Conservation (phyloP, 2,113 vertebrate species). For the Gymnobelideus leadbeateri region DNA sequence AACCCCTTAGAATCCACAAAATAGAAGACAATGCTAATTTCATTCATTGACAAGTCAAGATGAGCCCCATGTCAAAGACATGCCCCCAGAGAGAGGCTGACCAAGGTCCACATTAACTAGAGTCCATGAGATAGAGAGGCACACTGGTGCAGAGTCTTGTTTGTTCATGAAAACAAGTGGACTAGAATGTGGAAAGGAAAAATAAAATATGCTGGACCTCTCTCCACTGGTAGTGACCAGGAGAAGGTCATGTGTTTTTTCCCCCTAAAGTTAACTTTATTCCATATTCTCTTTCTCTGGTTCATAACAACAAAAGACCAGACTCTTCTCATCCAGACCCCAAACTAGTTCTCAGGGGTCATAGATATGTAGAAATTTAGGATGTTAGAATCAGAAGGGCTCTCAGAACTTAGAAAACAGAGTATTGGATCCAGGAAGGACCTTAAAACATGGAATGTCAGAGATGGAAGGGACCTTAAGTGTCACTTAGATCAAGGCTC, state of each 20-base stretch:
- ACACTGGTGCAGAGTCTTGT: background rate
- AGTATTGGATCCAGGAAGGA: background rate
- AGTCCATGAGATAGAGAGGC: background rate
- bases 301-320: background rate
- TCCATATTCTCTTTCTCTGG: background rate
- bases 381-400: background rate
- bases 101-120: background rate
- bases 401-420: background rate
- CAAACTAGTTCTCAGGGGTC: background rate
- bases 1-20: background rate
- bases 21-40: background rate
- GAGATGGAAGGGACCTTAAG: background rate
- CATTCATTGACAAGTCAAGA: background rate
- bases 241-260: background rate
- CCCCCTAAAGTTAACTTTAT: background rate
- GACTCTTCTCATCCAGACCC: background rate
- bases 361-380: background rate
- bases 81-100: background rate
- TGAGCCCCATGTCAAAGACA: background rate
- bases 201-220: background rate
- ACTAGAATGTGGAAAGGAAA: background rate
- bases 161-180: background rate
- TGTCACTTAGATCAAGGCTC: background rate
- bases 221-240: background rate
- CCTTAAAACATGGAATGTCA: background rate